Evolutionary conservation across 2,113 vertebrate species (phyloP).

Genomic region (Cyrtonyx montezumae): DNA sequence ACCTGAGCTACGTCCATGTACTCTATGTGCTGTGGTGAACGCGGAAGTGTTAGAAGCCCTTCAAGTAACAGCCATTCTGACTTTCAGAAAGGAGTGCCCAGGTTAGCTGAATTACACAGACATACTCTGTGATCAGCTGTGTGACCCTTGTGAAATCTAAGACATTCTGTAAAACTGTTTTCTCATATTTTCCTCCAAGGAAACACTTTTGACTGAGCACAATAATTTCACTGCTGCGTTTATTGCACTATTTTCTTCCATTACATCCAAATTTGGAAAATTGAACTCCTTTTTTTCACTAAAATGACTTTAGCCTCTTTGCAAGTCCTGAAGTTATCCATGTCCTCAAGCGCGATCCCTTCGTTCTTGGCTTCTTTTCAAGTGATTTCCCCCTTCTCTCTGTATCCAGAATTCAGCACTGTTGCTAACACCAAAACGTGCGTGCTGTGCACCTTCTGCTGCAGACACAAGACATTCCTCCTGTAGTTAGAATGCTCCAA

Average conservation of each 20-base stretch:
- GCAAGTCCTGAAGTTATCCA: neutral
- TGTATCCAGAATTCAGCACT: neutral
- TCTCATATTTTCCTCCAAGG: neutral
- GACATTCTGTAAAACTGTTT: neutral
- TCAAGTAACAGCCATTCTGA: neutral
- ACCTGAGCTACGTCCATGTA: neutral
- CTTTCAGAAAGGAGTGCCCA: neutral
- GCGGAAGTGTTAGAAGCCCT: neutral
- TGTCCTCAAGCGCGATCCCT: neutral
- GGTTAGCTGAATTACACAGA: neutral
- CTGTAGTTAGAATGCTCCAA: neutral
- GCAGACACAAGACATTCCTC: neutral
- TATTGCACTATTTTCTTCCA: neutral
- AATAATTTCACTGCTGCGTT: neutral
- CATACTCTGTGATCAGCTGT: accelerated
- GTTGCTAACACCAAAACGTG: neutral
- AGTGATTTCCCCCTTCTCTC: neutral
- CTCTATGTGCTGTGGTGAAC: neutral
- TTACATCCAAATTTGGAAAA: neutral
- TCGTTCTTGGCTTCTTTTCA: neutral
- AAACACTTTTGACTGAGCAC: neutral
- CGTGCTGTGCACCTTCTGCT: constrained; percentile 40
- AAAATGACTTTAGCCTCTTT: neutral
- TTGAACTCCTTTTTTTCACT: neutral
- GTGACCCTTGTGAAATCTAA: neutral